Evolutionary conservation across 1,140 invertebrate genomes (phyloP), one percentile per base, ranked within the genome.

Genomic region (Samia ricini): DNA sequence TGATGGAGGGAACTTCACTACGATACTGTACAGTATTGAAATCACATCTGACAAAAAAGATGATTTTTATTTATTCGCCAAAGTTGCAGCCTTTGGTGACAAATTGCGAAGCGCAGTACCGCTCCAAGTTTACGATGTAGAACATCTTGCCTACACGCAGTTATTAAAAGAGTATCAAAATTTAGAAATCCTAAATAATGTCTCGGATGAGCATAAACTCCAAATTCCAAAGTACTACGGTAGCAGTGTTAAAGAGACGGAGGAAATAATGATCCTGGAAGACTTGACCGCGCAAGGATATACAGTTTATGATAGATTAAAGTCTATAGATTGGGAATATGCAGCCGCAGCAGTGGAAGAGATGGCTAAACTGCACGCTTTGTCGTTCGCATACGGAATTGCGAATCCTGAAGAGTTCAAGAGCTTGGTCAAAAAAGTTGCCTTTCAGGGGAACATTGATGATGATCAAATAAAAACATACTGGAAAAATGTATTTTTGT

Each of bases 41-140:
- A 77, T 64, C 3, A 60, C 81, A 2, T 57, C 63, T 0, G 61
- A 64, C 23, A 1, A 77, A 68, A 36, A 19, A 1, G 58, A 71
- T 26, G 69, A 76, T 1, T 42, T 87, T 0, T 72, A 74, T 12
- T 22, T 87, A 4, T 87, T 87, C 56, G 72, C 75, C 0, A 87
- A 87, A 71, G 70, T 85, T 0, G 73, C 79, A 0, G 64, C 48
- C 4, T 21, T 80, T 0, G 72, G 74, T 0, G 78, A 87, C 24
- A 69, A 71, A 5, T 63, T 80, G 23, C 60, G 82, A 36, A 5
- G 36, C 0, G 19, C 65, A 19, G 55, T 65, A n/a, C 63, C 66
- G 0, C 54, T 68, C 0, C 48, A n/a, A 49, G 15, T 83, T 3
- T 87, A 69, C 57, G 67, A 77, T 7, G 74, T 64, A 1, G 85